phyloP scores from a whole-genome alignment of 2,797 vertebrate genomes.

The Prunella strophiata region DNA sequence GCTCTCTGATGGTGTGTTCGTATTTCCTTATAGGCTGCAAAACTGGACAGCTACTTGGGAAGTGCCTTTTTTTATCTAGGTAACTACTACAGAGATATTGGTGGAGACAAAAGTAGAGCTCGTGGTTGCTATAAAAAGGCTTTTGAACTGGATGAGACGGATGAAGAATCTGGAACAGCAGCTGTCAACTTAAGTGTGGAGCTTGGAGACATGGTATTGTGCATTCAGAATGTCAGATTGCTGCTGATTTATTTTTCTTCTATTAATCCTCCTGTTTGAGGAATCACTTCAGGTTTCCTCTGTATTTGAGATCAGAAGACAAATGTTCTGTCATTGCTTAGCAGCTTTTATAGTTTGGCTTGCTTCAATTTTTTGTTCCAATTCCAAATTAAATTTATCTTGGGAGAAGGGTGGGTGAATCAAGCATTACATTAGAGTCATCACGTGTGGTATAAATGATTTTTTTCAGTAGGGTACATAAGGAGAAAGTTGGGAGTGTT shows the following conservation, averaged over 20 bases:
- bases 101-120: constrained; percentile 85
- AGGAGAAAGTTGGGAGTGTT: background rate
- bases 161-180: constrained; percentile 89
- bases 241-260: background rate
- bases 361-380: background rate
- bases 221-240: background rate
- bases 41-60: constrained; percentile 86
- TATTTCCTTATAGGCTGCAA: constrained; percentile 87
- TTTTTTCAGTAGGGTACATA: background rate
- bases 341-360: background rate
- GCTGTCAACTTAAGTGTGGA: constrained; percentile 91
- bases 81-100: constrained; percentile 89
- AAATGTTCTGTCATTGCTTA: background rate
- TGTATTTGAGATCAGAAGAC: background rate
- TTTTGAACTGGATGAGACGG: constrained; percentile 86
- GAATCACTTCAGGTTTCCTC: background rate
- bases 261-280: background rate
- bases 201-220: constrained; percentile 89
- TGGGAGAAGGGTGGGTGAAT: background rate
- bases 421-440: background rate
- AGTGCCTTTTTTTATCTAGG: constrained; percentile 89
- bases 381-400: background rate
- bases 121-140: constrained; percentile 95
- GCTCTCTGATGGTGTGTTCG: background rate
- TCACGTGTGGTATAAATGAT: background rate